phyloP scores from a whole-genome alignment of 64 coral and sea anemone species.

The Montipora capricornis region DNA sequence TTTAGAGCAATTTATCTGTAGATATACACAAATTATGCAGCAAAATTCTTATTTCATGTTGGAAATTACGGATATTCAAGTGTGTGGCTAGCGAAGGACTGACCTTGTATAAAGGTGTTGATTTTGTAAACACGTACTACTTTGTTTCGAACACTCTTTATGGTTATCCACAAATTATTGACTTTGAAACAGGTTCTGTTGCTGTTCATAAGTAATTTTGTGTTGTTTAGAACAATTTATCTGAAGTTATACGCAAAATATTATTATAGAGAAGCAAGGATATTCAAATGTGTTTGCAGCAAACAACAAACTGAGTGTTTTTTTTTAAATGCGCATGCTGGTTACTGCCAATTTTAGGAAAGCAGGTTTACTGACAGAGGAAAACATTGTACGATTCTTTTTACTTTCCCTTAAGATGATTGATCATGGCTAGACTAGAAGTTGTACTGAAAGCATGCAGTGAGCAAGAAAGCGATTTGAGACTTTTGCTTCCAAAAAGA shows the following conservation, averaged over 20 bases:
- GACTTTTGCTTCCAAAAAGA: too few relatives aligned
- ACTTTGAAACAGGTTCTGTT: too few relatives aligned
- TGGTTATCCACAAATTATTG: too few relatives aligned
- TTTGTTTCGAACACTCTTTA: too few relatives aligned
- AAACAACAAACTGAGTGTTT: background rate
- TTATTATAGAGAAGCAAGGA: background rate
- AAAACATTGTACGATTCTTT: background rate
- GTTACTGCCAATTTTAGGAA: background rate
- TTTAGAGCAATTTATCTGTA: background rate
- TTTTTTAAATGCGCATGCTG: too few relatives aligned
- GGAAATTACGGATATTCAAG: too few relatives aligned
- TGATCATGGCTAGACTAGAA: too few relatives aligned
- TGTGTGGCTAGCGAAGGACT: too few relatives aligned
- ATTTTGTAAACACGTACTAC: too few relatives aligned
- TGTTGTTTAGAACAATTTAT: background rate
- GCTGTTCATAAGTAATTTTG: background rate
- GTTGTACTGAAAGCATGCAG: background rate
- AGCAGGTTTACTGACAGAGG: background rate
- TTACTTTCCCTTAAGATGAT: background rate
- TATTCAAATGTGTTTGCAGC: background rate
- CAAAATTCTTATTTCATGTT: too few relatives aligned
- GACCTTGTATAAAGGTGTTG: too few relatives aligned
- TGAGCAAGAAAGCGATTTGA: background rate
- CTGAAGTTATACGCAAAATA: background rate
- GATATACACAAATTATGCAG: background rate